These are phyloP conservation scores for Macrostomum lignano DNA, from an alignment of 1,140 invertebrate species.

Conservation along the genomic window DNA sequence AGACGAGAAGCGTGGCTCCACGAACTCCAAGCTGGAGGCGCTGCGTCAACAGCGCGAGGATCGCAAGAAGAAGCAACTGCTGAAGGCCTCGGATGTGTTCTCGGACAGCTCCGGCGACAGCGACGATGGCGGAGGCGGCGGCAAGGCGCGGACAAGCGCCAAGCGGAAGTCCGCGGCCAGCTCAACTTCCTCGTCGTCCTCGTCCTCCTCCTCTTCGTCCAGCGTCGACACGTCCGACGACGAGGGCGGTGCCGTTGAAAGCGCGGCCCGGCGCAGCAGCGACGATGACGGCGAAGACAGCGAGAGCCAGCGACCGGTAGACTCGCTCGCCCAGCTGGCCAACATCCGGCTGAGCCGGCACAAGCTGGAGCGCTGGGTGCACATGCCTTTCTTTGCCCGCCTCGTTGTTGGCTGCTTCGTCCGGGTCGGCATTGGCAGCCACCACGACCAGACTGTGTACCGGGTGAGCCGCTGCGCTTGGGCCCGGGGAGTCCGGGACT, in stretches of 20 bases:
- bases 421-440: slow-evolving; percentile 70
- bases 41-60: slow-evolving; percentile 47
- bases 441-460: slow-evolving; percentile 53
- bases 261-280: background rate
- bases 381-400: slow-evolving; percentile 69
- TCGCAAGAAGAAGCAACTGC: slow-evolving; percentile 70
- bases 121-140: no score
- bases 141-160: slow-evolving; percentile 14
- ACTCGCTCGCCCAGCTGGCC: slow-evolving; percentile 42
- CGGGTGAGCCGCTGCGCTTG: slow-evolving; percentile 32
- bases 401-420: slow-evolving; percentile 75
- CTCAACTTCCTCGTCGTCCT: slow-evolving; percentile 10
- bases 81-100: slow-evolving; percentile 51
- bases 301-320: slow-evolving; percentile 30
- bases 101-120: slow-evolving; percentile 33
- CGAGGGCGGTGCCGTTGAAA: no score
- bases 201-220: slow-evolving; percentile 13
- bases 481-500: no score
- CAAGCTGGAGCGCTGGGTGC: slow-evolving; percentile 70
- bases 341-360: slow-evolving; percentile 58
- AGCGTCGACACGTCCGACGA: no score
- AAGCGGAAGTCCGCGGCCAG: slow-evolving; percentile 28
- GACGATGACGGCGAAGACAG: slow-evolving; percentile 5
- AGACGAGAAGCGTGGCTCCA: no score
- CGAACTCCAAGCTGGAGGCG: background rate